Conservation (phyloP, 2,888 invertebrate genomes). For the Plebejus melissa region DNA sequence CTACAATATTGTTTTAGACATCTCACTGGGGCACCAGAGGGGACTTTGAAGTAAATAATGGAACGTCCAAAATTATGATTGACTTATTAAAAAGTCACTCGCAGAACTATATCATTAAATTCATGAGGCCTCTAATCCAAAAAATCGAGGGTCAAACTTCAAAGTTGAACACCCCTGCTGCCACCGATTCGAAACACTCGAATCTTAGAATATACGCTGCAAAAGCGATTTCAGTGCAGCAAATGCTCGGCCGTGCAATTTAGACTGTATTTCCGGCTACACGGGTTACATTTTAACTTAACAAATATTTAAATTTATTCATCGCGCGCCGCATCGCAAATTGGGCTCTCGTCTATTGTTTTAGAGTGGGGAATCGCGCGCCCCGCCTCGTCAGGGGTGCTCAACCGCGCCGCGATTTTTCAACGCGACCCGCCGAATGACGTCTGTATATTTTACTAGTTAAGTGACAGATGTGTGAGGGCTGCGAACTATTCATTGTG, state of each 20-base stretch:
- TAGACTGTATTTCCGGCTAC: conserved; percentile 77
- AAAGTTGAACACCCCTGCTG: conserved; percentile 72
- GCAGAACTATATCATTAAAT: conserved; percentile 77
- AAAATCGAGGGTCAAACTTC: conserved; percentile 77
- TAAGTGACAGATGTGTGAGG: conserved; percentile 76
- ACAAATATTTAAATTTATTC: conserved; percentile 79
- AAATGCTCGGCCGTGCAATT: conserved; percentile 74
- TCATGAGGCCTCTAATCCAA: conserved; percentile 76
- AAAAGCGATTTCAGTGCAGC: conserved; percentile 56
- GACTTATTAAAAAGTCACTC: conserved; percentile 51
- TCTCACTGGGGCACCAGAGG: neutral
- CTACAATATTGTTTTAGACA: conserved; percentile 19
- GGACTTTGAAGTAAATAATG: conserved; percentile 19
- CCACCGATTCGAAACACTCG: conserved; percentile 41
- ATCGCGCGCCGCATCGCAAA: conserved; percentile 46
- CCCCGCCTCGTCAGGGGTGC: conserved; percentile 56
- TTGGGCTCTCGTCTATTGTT: conserved; percentile 46
- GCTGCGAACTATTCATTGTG: conserved; percentile 76
- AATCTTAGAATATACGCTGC: conserved; percentile 43
- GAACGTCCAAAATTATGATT: conserved; percentile 15
- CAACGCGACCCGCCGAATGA: conserved; percentile 68
- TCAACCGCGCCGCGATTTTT: conserved; percentile 65
- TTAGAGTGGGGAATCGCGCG: conserved; percentile 36
- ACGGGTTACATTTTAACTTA: conserved; percentile 79
- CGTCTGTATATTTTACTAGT: conserved; percentile 78